These are phyloP conservation scores for Tachystola acroxantha DNA, from an alignment of 2,888 invertebrate genomes.

Conservation along the genomic window DNA sequence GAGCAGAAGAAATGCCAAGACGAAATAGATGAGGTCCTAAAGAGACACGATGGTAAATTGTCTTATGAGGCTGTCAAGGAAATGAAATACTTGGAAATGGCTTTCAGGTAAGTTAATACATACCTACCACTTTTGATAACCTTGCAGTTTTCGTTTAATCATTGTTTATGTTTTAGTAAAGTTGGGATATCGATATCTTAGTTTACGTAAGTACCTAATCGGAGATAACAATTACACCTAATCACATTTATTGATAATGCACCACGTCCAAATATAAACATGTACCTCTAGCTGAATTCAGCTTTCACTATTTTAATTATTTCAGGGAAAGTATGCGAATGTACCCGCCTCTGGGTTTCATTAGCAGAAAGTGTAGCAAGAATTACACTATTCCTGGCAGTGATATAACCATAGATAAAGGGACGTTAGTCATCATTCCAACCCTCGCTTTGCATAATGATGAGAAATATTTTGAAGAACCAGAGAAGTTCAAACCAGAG, in stretches of 20 bases:
- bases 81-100: conserved; percentile 35
- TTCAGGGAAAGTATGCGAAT: conserved; percentile 22
- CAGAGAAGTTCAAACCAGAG: conserved; percentile 26
- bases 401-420: conserved; percentile 24
- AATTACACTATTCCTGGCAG: conserved; percentile 24
- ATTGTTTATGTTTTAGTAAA: too few species aligned
- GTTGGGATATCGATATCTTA: too few species aligned
- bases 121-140: too few species aligned
- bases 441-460: conserved; percentile 26
- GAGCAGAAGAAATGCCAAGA: conserved; percentile 35
- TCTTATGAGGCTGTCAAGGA: conserved; percentile 33
- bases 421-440: conserved; percentile 21
- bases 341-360: conserved; percentile 20
- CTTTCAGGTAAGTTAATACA: conserved; percentile 20
- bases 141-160: too few species aligned
- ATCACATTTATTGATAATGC: too few species aligned
- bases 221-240: too few species aligned
- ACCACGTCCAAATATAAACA: too few species aligned
- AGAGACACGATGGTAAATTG: conserved; percentile 23
- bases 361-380: conserved; percentile 17
- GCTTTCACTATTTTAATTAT: too few species aligned
- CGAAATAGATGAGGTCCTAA: conserved; percentile 36
- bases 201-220: too few species aligned
- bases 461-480: conserved; percentile 22
- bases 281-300: too few species aligned